Evolutionary conservation across 2,113 vertebrate genomes (phyloP).

Genomic region (Acrocephalus arundinaceus): DNA sequence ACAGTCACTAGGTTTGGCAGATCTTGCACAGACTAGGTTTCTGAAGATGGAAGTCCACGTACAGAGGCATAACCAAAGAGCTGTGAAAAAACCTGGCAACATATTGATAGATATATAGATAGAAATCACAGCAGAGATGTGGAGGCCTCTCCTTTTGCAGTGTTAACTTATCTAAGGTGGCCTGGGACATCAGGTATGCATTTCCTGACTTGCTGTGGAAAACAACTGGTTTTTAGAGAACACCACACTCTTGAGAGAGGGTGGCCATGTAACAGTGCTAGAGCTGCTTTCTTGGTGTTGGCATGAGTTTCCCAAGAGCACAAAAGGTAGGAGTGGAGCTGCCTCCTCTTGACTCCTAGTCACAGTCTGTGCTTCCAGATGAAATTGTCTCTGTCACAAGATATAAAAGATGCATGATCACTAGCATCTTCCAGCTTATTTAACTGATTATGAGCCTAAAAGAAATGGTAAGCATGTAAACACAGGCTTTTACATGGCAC

Average conservation of each 20-base stretch:
- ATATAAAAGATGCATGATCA: not conserved
- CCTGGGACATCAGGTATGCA: not conserved
- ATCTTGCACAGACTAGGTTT: not conserved
- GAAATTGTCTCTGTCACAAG: not conserved
- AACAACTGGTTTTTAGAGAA: not conserved
- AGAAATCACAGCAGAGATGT: rapidly evolving
- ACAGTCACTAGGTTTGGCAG: not conserved
- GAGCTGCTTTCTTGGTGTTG: not conserved
- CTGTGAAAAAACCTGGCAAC: not conserved
- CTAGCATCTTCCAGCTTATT: not conserved
- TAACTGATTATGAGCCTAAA: not conserved
- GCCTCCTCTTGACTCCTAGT: not conserved
- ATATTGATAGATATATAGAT: not conserved
- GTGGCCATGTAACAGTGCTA: not conserved
- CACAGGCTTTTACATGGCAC: not conserved
- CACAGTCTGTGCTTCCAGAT: not conserved
- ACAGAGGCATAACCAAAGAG: not conserved
- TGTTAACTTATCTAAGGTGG: not conserved
- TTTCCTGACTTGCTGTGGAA: not conserved
- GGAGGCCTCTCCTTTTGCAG: not conserved
- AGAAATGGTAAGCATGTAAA: not conserved
- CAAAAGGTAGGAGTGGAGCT: not conserved
- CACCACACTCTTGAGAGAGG: not conserved
- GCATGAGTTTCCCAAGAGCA: not conserved
- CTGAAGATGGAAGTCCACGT: not conserved